A percentile compares a stretch with the other conserved stretches of the same genome.
Conservation (phyloP, 2,888 invertebrate genomes). For the Petrophora chlorosata region DNA sequence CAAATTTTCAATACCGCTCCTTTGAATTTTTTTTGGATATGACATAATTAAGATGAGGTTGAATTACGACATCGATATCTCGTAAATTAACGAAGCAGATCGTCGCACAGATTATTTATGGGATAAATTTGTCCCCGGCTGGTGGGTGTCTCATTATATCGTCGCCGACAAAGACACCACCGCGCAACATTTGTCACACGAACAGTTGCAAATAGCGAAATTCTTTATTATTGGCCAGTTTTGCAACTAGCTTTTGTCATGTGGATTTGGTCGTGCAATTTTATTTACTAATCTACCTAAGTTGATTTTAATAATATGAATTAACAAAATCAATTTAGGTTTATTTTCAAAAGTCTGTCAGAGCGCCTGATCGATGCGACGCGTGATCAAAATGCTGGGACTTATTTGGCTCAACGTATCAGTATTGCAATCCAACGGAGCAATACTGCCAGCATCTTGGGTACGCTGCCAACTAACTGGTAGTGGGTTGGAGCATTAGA, state of each 20-base stretch:
- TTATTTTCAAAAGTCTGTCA: no score
- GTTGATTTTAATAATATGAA: no score
- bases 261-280: neutral
- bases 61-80: conserved; percentile 74
- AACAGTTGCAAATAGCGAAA: conserved; percentile 76
- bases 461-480: no score
- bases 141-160: conserved; percentile 71
- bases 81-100: conserved; percentile 75
- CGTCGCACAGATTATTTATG: conserved; percentile 75
- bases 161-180: conserved; percentile 71
- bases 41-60: conserved; percentile 67
- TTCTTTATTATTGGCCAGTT: conserved; percentile 54
- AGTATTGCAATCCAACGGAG: no score
- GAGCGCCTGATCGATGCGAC: no score
- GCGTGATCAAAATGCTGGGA: no score
- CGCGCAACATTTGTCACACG: conserved; percentile 69
- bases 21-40: conserved; percentile 41
- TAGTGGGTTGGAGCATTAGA: no score
- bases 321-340: no score
- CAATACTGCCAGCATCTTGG: no score
- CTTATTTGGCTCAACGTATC: no score
- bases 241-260: conserved; percentile 27
- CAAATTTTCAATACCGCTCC: conserved; percentile 28
- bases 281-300: no score
- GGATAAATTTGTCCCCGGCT: conserved; percentile 75